A percentile compares a stretch with the other conserved stretches of the same genome.
Evolutionary conservation across 2,888 invertebrate species (phyloP).

Genomic region (Prenolepis imparis): DNA sequence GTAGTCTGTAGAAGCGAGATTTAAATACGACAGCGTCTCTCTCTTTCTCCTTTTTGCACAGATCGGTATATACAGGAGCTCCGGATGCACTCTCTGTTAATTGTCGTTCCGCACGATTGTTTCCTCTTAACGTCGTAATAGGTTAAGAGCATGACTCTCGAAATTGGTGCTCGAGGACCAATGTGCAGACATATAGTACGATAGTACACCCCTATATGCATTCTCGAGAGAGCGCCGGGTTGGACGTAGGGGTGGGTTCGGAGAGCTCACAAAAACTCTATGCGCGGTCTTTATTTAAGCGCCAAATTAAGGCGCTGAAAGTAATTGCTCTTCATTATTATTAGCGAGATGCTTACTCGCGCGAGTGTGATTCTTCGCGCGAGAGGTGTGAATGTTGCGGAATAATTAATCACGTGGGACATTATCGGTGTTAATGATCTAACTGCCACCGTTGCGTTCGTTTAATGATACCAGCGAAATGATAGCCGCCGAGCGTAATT

Average conservation of each 20-base stretch:
- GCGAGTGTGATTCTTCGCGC: not conserved
- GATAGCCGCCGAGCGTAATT: conserved; percentile 32
- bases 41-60: not conserved
- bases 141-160: conserved; percentile 71
- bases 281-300: conserved; percentile 48
- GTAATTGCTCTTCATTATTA: conserved; percentile 78
- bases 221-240: conserved; percentile 67
- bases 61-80: not conserved
- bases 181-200: conserved; percentile 75
- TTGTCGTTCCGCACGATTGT: conserved; percentile 68
- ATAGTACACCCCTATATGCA: conserved; percentile 81
- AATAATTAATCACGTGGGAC: conserved; percentile 48
- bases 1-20: not conserved
- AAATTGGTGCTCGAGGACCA: conserved; percentile 73
- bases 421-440: conserved; percentile 51
- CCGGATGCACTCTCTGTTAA: conserved; percentile 48
- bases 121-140: conserved; percentile 73
- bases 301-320: conserved; percentile 79
- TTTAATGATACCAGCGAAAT: conserved; percentile 52
- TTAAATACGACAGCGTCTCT: not conserved
- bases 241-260: conserved; percentile 67
- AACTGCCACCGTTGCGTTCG: conserved; percentile 40
- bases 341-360: conserved; percentile 28
- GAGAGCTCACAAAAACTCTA: conserved; percentile 67
- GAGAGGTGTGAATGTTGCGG: conserved; percentile 20